Conservation (phyloP, 2,113 vertebrate species). For the Nettapus auritus region DNA sequence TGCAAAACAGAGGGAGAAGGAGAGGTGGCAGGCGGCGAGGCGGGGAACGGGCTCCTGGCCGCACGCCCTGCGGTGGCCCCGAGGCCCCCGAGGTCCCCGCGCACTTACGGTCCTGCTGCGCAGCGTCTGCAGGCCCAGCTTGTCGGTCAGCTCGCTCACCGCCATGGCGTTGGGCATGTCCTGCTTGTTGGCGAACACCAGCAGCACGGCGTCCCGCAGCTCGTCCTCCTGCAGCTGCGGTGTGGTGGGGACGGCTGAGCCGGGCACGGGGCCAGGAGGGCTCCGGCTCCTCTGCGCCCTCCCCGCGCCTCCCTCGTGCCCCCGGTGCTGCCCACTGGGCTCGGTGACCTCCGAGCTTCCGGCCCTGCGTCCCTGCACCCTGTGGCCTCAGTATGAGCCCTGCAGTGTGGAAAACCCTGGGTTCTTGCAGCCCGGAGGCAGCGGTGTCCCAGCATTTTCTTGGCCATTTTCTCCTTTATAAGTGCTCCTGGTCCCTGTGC, state of each 20-base stretch:
- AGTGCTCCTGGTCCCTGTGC: neutral
- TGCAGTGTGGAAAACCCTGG: neutral
- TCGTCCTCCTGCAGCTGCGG: slow-evolving; percentile 87
- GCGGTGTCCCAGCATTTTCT: accelerated
- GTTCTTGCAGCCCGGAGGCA: neutral
- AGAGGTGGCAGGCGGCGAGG: neutral
- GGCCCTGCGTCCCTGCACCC: neutral
- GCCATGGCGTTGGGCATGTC: slow-evolving; percentile 93
- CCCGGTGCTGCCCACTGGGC: neutral
- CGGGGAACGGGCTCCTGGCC: neutral
- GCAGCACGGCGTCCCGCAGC: slow-evolving; percentile 86
- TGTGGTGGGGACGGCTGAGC: neutral
- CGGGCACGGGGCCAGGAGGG: accelerated
- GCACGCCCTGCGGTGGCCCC: too few relatives aligned
- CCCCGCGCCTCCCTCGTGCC: too few relatives aligned
- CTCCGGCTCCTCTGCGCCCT: too few relatives aligned
- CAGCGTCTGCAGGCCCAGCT: slow-evolving; percentile 83
- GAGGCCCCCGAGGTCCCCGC: neutral
- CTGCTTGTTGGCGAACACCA: slow-evolving; percentile 95
- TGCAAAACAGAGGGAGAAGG: slow-evolving; percentile 52
- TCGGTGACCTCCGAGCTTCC: neutral
- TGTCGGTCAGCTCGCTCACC: slow-evolving; percentile 87
- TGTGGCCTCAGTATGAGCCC: neutral
- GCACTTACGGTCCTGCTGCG: slow-evolving; percentile 84
- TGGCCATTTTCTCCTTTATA: accelerated